Conservation (phyloP, 2,113 vertebrate species). For the Zapus hudsonius region DNA sequence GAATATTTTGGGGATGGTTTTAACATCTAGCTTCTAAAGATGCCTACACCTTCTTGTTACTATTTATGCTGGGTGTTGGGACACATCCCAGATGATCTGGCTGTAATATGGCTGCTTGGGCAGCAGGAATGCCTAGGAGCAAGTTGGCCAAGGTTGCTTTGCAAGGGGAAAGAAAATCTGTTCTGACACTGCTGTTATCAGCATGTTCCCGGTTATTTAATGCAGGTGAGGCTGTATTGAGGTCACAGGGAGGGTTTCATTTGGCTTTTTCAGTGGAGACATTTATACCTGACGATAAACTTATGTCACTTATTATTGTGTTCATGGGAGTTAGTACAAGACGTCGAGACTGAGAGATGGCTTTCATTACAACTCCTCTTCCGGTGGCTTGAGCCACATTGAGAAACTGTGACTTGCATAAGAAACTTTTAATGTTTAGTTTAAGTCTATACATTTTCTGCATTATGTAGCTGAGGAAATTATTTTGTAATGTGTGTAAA, state of each 20-base stretch:
- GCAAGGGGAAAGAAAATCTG: slow-evolving; percentile 22
- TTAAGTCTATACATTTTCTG: slow-evolving; percentile 24
- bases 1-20: not conserved
- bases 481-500: not conserved
- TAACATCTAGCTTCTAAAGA: not conserved
- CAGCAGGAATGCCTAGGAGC: not conserved
- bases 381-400: not conserved
- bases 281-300: slow-evolving; percentile 57
- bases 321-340: slow-evolving; percentile 45
- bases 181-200: slow-evolving; percentile 42
- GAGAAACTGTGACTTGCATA: slow-evolving; percentile 1
- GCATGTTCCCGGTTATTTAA: slow-evolving; percentile 40
- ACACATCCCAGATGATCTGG: not conserved
- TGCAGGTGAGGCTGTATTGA: not conserved
- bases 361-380: slow-evolving; percentile 66
- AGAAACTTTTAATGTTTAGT: slow-evolving; percentile 37
- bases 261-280: slow-evolving; percentile 2
- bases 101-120: not conserved
- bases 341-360: slow-evolving; percentile 59
- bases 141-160: slow-evolving; percentile 10
- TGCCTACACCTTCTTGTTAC: not conserved
- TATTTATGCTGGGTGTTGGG: not conserved
- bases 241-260: slow-evolving; percentile 24
- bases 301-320: slow-evolving; percentile 50
- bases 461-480: not conserved